Evolutionary conservation across 2,888 invertebrate genomes (phyloP), one percentile per base, ranked within the genome.

Genomic region (Heliconius charithonia): DNA sequence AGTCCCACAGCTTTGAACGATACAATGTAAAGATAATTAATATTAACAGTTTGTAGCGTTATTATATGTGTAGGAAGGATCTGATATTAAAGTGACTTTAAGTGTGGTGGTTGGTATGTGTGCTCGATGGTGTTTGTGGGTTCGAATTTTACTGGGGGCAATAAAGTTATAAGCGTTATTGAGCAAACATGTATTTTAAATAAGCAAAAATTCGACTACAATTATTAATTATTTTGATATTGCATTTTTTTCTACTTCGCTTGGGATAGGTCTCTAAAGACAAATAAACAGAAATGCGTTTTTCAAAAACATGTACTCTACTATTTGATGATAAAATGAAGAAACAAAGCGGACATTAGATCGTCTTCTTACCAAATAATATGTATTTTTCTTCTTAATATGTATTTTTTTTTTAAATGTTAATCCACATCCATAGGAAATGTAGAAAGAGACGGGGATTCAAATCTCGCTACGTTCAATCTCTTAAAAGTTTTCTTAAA

Each of bases 1-100:
- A 41, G 67, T 41, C 32, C 16, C 63, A 32, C n/a, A 32, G 19
- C 10, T 22, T n/a, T 41, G 7, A 32, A 70, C 27, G n/a, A 32
- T 71, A 71, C 56, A 71, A 13, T 22, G 56, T 56, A 51, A 71
- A 71, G 29, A 56, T 29, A n/a, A 56, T 22, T 59, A 56, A 70
- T 70, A 45, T 70, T 29, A 27, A 51, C 10, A 19, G 45, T 45
- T 19, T 63, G 2, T 63, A 27, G 25, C 25, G 16, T 63, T 63
- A 27, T n/a, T 56, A 51, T 59, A 59, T 59, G n/a, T 63, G 12
- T 3, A 63, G 13, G 7, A 2, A 63, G 13, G 7, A 13, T 63
- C 4, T n/a, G 59, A 25, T n/a, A n/a, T 63, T 4, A 63, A 16
- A 6, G 63, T 27, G 63, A 0, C 16, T 63, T 16, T 2, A 0